Evolutionary conservation across 2,888 invertebrate species (phyloP), one percentile per base, ranked within the genome.

Genomic region (Tenthredo scrophulariae): DNA sequence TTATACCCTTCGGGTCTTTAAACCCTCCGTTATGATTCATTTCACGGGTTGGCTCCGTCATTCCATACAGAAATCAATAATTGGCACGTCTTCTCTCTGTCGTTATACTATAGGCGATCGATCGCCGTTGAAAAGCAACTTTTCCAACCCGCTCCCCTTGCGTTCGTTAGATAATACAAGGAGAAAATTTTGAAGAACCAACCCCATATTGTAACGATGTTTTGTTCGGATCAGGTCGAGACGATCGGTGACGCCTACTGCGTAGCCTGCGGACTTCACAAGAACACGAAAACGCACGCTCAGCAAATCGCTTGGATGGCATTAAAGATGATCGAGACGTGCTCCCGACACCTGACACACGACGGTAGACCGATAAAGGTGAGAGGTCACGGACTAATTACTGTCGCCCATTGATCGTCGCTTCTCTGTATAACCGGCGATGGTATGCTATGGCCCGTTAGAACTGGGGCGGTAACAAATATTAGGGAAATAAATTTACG

Each of bases 291-390:
- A 62, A 98, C 97, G 85, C 98, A 99, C 92, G 98, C 98, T 29
- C 97, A 98, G 88, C 98, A 98, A 94, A 98, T 98, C 67, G 98
- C 98, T 2, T 98, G 98, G 98, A 99, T 99, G 98, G 98, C 97
- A 0, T 93, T 98, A 88, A 97, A 97, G 91, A 99, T 99, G 98
- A 97, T 98, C 85, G 96, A 97, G 89, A 97, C 97, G 0, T 98
- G 98, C 91, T 96, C 97, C 1, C 95, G 96, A 88, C 98, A 98
- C 93, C 96, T 96, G 86, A 98, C 98, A 0, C 98, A 98, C 89
- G 97, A 98, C 91, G 98, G 98, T 1, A 96, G 98, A 92, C 97
- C 97, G 80, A 98, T 98, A 88, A 96, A 96, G 95, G 98, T 98
- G 93, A 94, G 92, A 88, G 82, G 72, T 85, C 83, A 77, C 74